Percentiles rank a stretch among this genome's conserved stretches.
Conservation (phyloP, 1,140 invertebrate genomes). For the Melipona quadrifasciata region DNA sequence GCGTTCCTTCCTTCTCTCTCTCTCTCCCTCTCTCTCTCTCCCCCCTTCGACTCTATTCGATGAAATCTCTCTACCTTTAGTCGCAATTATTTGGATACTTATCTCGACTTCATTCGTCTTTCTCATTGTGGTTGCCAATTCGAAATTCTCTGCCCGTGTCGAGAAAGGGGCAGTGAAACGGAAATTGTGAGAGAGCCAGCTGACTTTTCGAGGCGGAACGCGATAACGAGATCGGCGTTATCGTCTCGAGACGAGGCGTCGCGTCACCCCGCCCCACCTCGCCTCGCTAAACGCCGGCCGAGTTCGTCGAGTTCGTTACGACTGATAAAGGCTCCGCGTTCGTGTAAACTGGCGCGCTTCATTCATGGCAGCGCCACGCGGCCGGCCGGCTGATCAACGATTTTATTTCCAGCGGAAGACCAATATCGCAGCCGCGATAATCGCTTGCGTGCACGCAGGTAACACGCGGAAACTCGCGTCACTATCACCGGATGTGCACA, state of each 20-base stretch:
- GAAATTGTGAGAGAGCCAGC: constrained; percentile 59
- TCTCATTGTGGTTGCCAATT: background rate
- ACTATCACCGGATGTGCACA: background rate
- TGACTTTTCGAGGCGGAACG: constrained; percentile 48
- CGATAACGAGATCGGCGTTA: constrained; percentile 55
- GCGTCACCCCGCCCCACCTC: no score
- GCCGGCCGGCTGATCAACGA: constrained; percentile 33
- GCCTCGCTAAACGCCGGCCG: constrained; percentile 26
- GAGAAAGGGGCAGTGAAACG: background rate
- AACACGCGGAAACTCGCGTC: constrained; percentile 30
- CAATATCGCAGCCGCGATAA: constrained; percentile 61
- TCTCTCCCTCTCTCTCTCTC: background rate
- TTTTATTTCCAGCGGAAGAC: constrained; percentile 62
- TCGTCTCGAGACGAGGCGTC: constrained; percentile 41
- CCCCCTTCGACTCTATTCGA: background rate
- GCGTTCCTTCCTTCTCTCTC: background rate
- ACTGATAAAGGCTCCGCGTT: constrained; percentile 52
- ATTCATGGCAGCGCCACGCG: constrained; percentile 61
- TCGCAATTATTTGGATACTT: background rate
- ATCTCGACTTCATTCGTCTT: background rate
- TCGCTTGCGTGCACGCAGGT: constrained; percentile 14
- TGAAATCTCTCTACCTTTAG: background rate
- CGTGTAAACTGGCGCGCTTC: constrained; percentile 60
- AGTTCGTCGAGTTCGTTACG: constrained; percentile 51
- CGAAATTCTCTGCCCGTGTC: background rate